Conservation (phyloP, 2,797 vertebrate genomes). For the Leucoraja ocellata region DNA sequence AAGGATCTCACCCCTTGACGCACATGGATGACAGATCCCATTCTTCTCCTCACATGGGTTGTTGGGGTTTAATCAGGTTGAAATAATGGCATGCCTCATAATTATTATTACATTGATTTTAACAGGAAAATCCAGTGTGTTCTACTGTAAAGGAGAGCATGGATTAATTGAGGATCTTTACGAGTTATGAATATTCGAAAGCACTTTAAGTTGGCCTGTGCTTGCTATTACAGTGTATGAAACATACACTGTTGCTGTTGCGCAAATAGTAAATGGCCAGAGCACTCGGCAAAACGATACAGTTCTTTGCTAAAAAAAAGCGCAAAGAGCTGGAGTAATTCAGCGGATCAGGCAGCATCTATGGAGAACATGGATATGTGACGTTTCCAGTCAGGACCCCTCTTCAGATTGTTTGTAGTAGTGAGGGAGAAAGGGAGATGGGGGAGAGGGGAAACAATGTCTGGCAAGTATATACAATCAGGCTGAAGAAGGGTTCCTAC, state of each 20-base stretch:
- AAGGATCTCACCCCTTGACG: not conserved
- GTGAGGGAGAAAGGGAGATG: too few species aligned
- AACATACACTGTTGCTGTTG: not conserved
- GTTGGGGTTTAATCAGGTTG: not conserved
- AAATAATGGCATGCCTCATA: too few species aligned
- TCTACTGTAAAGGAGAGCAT: not conserved
- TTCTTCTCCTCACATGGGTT: not conserved
- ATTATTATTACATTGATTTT: not conserved
- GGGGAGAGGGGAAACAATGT: too few species aligned
- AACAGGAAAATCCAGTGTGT: not conserved
- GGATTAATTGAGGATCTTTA: not conserved
- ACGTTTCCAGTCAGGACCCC: too few species aligned
- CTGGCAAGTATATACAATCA: too few species aligned
- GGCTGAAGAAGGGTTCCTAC: too few species aligned
- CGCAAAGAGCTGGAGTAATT: too few species aligned
- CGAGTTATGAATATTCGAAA: not conserved
- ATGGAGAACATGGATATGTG: too few species aligned
- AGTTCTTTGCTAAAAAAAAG: too few species aligned
- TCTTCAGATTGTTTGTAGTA: too few species aligned
- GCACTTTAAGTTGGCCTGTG: not conserved
- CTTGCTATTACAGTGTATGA: not conserved
- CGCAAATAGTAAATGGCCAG: not conserved
- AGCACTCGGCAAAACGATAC: not conserved
- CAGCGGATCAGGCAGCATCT: too few species aligned
- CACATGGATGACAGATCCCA: not conserved